Percentiles rank a stretch among this genome's conserved stretches.
Conservation (phyloP, 92 coral and sea anemone genomes). For the Heteractis magnifica region DNA sequence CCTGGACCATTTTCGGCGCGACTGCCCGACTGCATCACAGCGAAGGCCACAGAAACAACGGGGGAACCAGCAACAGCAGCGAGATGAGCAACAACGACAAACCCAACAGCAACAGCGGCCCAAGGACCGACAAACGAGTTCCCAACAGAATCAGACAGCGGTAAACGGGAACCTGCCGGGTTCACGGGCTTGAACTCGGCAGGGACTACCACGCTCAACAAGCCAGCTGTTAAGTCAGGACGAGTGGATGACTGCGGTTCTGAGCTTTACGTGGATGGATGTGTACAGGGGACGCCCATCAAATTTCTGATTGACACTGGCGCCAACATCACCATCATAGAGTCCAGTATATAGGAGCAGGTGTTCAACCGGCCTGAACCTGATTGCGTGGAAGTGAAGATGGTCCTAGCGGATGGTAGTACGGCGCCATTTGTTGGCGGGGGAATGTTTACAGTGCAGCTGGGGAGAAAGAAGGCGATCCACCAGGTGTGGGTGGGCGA, state of each 20-base stretch:
- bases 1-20: background rate
- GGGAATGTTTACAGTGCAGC: conserved; percentile 15
- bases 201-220: background rate
- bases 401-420: conserved; percentile 46
- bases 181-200: conserved; percentile 13
- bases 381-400: conserved; percentile 22
- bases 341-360: conserved; percentile 26
- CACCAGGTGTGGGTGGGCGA: background rate
- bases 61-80: too few relatives aligned
- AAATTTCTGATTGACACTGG: conserved; percentile 49
- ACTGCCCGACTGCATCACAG: background rate
- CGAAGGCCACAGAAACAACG: too few relatives aligned
- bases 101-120: background rate
- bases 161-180: conserved; percentile 21
- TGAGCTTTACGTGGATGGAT: conserved; percentile 25
- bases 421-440: conserved; percentile 37
- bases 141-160: background rate
- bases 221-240: conserved; percentile 7
- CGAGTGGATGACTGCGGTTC: conserved; percentile 2
- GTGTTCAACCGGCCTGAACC: background rate
- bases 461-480: conserved; percentile 16
- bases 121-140: too few relatives aligned
- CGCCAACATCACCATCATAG: conserved; percentile 44
- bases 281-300: conserved; percentile 33
- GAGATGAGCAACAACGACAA: background rate